These are phyloP conservation scores for Micronisus gabar DNA, from an alignment of 2,113 vertebrate species.

Conservation along the genomic window DNA sequence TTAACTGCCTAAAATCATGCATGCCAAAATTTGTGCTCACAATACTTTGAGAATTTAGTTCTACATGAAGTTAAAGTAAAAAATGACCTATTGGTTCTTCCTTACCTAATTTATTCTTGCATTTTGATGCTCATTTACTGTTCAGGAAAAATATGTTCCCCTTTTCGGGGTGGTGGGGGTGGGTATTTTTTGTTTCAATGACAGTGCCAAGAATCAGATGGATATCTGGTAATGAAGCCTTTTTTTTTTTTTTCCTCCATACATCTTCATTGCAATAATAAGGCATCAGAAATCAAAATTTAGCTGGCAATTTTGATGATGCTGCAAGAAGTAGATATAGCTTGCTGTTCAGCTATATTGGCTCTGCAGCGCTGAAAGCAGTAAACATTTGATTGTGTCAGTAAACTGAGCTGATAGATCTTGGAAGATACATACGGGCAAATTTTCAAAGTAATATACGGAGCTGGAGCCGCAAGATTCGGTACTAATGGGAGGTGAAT, in stretches of 20 bases:
- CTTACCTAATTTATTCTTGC: neutral
- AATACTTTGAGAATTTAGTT: neutral
- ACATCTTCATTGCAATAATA: slow-evolving; percentile 43
- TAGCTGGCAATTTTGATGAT: slow-evolving; percentile 57
- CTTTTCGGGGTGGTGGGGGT: neutral
- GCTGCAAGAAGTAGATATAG: neutral
- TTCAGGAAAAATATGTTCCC: neutral
- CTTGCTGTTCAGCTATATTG: slow-evolving; percentile 46
- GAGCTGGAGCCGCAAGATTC: neutral
- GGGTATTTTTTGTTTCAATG: neutral
- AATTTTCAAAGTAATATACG: neutral
- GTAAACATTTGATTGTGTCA: slow-evolving; percentile 45
- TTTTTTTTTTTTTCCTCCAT: neutral
- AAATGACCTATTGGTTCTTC: neutral
- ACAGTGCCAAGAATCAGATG: neutral
- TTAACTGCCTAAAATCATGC: neutral
- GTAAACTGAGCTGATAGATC: slow-evolving; percentile 46
- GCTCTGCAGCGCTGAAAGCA: slow-evolving; percentile 26
- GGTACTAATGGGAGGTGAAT: neutral
- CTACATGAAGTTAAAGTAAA: neutral
- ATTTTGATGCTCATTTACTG: neutral
- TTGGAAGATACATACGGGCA: neutral
- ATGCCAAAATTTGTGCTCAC: neutral
- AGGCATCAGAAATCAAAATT: slow-evolving; percentile 52
- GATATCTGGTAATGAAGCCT: slow-evolving; percentile 1